Evolutionary conservation across 2,888 invertebrate genomes (phyloP).

Genomic region (Nephrotoma flavescens): DNA sequence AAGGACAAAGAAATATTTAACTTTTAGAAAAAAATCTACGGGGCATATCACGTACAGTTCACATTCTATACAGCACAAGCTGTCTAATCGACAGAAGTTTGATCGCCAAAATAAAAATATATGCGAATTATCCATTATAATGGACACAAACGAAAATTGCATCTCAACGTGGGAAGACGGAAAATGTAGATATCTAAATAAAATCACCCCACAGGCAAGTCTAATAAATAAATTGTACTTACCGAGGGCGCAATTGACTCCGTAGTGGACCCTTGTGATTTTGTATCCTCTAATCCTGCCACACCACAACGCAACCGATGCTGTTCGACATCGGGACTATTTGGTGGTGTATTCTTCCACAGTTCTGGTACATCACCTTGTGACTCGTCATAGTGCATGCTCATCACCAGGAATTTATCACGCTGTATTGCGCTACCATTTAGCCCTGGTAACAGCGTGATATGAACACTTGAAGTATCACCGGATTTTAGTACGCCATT

Average conservation of each 20-base stretch:
- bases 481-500: slow-evolving; percentile 58
- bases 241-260: not conserved
- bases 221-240: not conserved
- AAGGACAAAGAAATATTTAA: no score
- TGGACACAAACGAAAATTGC: no score
- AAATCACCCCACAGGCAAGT: no score
- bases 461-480: slow-evolving; percentile 46
- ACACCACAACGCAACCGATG: slow-evolving; percentile 57
- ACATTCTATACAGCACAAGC: no score
- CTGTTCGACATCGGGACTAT: slow-evolving; percentile 43
- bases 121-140: no score
- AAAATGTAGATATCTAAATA: no score
- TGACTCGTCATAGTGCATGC: slow-evolving; percentile 46
- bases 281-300: slow-evolving; percentile 16
- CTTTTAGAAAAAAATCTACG: no score
- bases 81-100: no score
- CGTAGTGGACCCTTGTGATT: not conserved
- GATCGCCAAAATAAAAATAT: no score
- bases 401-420: slow-evolving; percentile 83
- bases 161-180: no score
- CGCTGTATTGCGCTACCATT: slow-evolving; percentile 49
- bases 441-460: slow-evolving; percentile 62
- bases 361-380: slow-evolving; percentile 50
- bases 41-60: no score
- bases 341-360: slow-evolving; percentile 51